A percentile compares a stretch with the other conserved stretches of the same genome.
phyloP scores from a whole-genome alignment of 2,797 vertebrate species.

The Pangasius mekongensis region DNA sequence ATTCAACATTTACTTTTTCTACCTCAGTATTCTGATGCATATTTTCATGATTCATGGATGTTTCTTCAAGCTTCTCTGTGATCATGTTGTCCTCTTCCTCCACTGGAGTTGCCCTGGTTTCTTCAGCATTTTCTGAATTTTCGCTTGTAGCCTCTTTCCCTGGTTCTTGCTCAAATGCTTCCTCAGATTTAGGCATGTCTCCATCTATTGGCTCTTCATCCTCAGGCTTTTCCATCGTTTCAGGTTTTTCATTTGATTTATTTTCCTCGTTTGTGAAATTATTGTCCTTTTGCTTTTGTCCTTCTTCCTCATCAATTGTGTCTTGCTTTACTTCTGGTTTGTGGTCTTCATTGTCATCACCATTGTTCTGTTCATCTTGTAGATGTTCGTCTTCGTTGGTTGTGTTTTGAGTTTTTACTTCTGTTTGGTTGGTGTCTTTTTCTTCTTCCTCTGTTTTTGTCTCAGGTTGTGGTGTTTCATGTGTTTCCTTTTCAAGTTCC shows the following conservation, averaged over 20 bases:
- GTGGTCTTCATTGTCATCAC: not conserved
- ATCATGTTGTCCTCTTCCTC: slow-evolving; percentile 55
- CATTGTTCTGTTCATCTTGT: slow-evolving; percentile 25
- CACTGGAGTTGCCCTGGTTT: slow-evolving; percentile 43
- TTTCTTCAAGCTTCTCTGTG: slow-evolving; percentile 48
- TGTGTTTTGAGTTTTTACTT: not conserved
- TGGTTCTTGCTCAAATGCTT: slow-evolving; percentile 3
- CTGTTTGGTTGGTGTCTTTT: slow-evolving; percentile 16
- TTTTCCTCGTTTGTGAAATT: slow-evolving; percentile 31
- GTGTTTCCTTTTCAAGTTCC: slow-evolving; percentile 11
- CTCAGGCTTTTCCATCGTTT: slow-evolving; percentile 46
- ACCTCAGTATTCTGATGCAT: not conserved
- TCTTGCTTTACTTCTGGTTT: slow-evolving; percentile 17
- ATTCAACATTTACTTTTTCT: not conserved
- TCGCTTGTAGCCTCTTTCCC: slow-evolving; percentile 43
- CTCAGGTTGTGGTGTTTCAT: slow-evolving; percentile 29
- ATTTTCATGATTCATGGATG: slow-evolving; percentile 7
- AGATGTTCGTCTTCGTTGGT: slow-evolving; percentile 9
- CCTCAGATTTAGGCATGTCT: not conserved
- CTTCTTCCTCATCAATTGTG: not conserved
- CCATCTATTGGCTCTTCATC: slow-evolving; percentile 54
- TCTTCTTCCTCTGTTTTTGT: slow-evolving; percentile 26
- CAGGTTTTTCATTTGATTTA: slow-evolving; percentile 43
- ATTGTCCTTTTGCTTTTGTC: slow-evolving; percentile 18
- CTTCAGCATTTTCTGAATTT: slow-evolving; percentile 35